Conservation (phyloP, 2,888 invertebrate genomes). For the Tortricodes alternella region DNA sequence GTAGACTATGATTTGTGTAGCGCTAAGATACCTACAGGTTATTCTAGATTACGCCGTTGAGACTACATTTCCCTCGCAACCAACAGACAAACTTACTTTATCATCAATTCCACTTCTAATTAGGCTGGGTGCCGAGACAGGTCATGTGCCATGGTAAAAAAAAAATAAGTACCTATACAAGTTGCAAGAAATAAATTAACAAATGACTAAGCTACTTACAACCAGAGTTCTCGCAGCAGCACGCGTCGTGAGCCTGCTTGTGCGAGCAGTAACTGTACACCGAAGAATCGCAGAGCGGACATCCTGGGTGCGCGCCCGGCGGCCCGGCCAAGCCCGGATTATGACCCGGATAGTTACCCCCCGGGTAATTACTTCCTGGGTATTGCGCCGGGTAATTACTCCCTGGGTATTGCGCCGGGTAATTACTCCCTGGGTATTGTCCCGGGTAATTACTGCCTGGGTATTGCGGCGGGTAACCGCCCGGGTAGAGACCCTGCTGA, state of each 20-base stretch:
- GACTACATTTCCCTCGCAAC: too few species aligned
- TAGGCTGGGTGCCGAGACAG: too few species aligned
- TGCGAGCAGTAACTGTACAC: slow-evolving; percentile 90
- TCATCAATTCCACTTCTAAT: too few species aligned
- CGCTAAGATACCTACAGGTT: too few species aligned
- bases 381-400: slow-evolving; percentile 40
- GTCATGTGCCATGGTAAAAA: too few species aligned
- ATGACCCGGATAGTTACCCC: slow-evolving; percentile 34
- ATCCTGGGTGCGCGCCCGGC: slow-evolving; percentile 79
- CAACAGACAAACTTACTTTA: too few species aligned
- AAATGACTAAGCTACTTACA: slow-evolving; percentile 71
- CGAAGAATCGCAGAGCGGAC: slow-evolving; percentile 89
- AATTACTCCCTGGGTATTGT: slow-evolving; percentile 37
- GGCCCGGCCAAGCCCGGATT: slow-evolving; percentile 56
- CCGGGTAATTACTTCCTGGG: slow-evolving; percentile 41
- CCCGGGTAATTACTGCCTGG: slow-evolving; percentile 35
- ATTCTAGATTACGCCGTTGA: too few species aligned
- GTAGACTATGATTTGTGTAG: too few species aligned
- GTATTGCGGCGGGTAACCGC: slow-evolving; percentile 32
- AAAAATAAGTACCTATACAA: too few species aligned
- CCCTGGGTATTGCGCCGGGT: slow-evolving; percentile 31
- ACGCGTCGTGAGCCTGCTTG: slow-evolving; percentile 89
- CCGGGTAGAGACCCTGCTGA: slow-evolving; percentile 38
- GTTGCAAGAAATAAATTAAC: too few species aligned
- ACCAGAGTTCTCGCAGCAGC: slow-evolving; percentile 85